Percentiles rank a stretch among this genome's conserved stretches.
phyloP scores from a whole-genome alignment of 92 coral and sea anemone genomes.

The Porites lobata region DNA sequence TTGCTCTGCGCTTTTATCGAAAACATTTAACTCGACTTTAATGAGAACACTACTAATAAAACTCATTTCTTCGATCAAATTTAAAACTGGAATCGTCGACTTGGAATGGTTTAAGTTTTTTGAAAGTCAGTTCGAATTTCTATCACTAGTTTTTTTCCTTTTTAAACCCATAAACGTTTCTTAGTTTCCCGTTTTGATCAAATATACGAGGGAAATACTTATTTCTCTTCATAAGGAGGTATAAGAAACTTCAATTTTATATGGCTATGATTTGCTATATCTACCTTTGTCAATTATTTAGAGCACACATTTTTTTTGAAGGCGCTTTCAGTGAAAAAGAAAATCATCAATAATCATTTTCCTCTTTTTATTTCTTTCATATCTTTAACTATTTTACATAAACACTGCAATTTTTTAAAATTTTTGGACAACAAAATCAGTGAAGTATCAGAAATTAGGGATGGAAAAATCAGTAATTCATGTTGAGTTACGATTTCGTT shows the following conservation, averaged over 20 bases:
- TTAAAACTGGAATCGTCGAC: background rate
- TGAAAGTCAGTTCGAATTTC: background rate
- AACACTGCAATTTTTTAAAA: background rate
- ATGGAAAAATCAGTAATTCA: slow-evolving; percentile 1
- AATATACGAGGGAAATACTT: background rate
- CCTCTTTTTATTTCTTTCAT: no score
- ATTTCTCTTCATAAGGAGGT: background rate
- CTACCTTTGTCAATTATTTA: slow-evolving; percentile 32
- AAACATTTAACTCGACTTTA: background rate
- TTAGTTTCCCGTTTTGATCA: background rate
- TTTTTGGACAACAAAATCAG: background rate
- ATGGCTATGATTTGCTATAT: background rate
- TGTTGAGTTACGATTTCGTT: slow-evolving; percentile 11
- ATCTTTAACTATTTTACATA: background rate
- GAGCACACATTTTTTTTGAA: slow-evolving; percentile 14
- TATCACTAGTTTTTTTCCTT: background rate
- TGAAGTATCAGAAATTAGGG: slow-evolving; percentile 20
- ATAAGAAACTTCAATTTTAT: background rate
- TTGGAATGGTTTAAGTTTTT: background rate
- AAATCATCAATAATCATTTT: background rate
- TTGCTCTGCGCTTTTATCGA: background rate
- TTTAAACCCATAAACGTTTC: background rate
- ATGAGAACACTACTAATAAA: no score
- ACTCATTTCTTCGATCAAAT: background rate
- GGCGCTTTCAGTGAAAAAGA: background rate